These are phyloP conservation scores for Oscheius sp. DNA, from an alignment of 1,140 invertebrate species.

Conservation along the genomic window DNA sequence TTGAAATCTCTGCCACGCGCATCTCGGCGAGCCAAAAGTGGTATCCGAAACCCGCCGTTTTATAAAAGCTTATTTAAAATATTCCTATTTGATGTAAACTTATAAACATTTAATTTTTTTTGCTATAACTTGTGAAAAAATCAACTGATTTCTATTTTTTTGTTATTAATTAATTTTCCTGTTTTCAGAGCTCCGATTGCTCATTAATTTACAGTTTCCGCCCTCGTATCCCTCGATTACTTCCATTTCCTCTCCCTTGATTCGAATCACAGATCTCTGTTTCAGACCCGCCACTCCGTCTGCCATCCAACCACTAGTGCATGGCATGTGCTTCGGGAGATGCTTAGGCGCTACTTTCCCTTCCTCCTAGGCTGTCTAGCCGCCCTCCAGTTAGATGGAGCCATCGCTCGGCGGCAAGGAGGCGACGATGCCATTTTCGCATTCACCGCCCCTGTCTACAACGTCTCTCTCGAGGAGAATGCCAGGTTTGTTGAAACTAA, in stretches of 20 bases:
- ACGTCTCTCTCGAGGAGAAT: constrained; percentile 38
- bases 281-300: neutral
- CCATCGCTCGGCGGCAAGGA: neutral
- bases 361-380: neutral
- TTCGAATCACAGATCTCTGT: neutral
- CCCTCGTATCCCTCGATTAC: no score
- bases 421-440: constrained; percentile 26
- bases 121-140: no score
- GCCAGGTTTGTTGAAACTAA: constrained; percentile 7
- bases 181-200: no score
- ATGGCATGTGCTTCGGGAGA: neutral
- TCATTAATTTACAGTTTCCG: no score
- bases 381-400: neutral
- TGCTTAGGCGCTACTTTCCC: neutral
- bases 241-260: neutral
- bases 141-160: no score
- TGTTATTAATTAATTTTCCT: no score
- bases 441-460: constrained; percentile 40
- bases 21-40: no score
- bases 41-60: no score
- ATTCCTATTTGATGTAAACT: no score
- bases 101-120: no score
- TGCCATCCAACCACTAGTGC: neutral
- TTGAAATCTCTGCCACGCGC: no score
- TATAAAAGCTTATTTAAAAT: no score